phyloP scores from a whole-genome alignment of 2,888 invertebrate genomes.

The Tetragonula carbonaria region DNA sequence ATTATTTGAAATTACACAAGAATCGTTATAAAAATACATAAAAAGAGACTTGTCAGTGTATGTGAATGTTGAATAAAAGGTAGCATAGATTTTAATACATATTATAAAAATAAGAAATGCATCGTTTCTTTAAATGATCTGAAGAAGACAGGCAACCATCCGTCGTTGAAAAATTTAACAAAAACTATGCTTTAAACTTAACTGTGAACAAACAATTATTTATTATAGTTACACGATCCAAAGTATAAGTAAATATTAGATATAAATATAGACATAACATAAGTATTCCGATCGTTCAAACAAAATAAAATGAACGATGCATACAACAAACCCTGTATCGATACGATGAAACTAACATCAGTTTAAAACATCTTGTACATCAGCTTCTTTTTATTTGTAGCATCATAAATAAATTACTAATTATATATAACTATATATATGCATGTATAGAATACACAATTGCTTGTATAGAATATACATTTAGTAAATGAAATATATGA shows the following conservation, averaged over 20 bases:
- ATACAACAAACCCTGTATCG: not conserved
- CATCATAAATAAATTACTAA: not conserved
- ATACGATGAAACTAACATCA: not conserved
- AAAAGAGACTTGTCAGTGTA: constrained; percentile 14
- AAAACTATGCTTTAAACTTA: not conserved
- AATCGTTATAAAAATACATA: not conserved
- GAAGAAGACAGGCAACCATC: constrained; percentile 1
- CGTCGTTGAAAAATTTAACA: not conserved
- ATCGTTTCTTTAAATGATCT: not conserved
- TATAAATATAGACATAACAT: not conserved
- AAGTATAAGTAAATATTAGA: not conserved
- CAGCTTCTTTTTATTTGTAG: too few relatives aligned
- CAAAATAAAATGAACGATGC: not conserved
- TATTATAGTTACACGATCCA: constrained; percentile 46
- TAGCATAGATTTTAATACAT: not conserved
- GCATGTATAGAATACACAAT: not conserved
- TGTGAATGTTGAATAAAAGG: not conserved
- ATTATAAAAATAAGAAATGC: not conserved
- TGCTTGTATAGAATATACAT: not conserved
- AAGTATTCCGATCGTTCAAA: not conserved
- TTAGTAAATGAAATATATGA: not conserved
- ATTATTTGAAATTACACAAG: not conserved
- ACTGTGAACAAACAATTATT: not conserved
- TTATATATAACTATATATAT: not conserved
- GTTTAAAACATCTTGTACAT: not conserved